Percentiles rank a stretch among this genome's conserved stretches.
Conservation (phyloP, 2,888 invertebrate genomes). For the Helleia helle region DNA sequence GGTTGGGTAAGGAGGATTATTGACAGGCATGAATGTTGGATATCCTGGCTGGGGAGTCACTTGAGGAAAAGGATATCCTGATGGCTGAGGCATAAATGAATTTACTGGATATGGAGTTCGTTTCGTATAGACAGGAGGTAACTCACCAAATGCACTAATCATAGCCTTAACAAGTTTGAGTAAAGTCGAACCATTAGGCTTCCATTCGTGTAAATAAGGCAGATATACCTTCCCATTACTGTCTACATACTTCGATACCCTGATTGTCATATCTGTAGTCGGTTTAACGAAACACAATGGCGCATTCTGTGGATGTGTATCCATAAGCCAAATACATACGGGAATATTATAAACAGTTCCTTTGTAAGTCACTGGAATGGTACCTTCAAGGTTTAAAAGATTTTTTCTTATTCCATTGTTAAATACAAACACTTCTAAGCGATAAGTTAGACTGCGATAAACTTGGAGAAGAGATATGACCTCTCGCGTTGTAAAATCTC, state of each 20-base stretch:
- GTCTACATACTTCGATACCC: slow-evolving; percentile 95
- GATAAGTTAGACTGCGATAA: slow-evolving; percentile 59
- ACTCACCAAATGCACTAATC: slow-evolving; percentile 93
- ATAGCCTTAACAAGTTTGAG: slow-evolving; percentile 92
- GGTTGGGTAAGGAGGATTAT: slow-evolving; percentile 39
- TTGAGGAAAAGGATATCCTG: slow-evolving; percentile 57
- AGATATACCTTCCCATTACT: slow-evolving; percentile 96
- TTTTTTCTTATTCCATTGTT: slow-evolving; percentile 89
- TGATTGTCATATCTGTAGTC: slow-evolving; percentile 95
- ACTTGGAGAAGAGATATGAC: slow-evolving; percentile 57
- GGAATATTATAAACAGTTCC: slow-evolving; percentile 96
- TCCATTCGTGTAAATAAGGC: slow-evolving; percentile 97
- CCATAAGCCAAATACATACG: slow-evolving; percentile 95
- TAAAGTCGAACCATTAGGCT: slow-evolving; percentile 85
- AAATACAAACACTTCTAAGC: slow-evolving; percentile 79
- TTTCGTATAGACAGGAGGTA: slow-evolving; percentile 93
- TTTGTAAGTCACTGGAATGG: slow-evolving; percentile 94
- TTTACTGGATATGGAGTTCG: slow-evolving; percentile 76
- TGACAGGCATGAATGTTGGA: slow-evolving; percentile 39
- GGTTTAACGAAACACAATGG: slow-evolving; percentile 97
- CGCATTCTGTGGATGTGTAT: slow-evolving; percentile 97
- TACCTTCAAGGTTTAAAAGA: slow-evolving; percentile 89
- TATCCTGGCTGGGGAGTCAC: slow-evolving; percentile 40
- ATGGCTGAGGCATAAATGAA: slow-evolving; percentile 57
- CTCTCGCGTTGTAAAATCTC: slow-evolving; percentile 58